phyloP scores from a whole-genome alignment of 2,888 invertebrate species.

The Ethmia dodecea region DNA sequence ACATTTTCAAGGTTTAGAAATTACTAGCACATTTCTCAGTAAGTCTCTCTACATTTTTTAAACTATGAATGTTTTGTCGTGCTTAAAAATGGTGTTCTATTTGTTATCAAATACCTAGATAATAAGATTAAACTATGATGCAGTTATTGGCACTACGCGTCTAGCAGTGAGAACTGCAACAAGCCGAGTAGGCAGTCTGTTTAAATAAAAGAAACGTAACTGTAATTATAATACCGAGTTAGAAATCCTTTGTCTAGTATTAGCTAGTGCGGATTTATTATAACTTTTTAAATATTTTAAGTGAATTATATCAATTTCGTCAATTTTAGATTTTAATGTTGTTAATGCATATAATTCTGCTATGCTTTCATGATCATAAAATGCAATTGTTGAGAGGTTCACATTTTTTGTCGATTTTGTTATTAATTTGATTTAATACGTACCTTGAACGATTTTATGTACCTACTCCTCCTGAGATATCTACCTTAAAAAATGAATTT shows the following conservation, averaged over 20 bases:
- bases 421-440: constrained; percentile 29
- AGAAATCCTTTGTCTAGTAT: constrained; percentile 39
- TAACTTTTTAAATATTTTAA: constrained; percentile 56
- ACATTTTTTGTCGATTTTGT: constrained; percentile 25
- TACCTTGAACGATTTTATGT: too few relatives aligned
- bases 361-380: constrained; percentile 34
- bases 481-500: constrained; percentile 35
- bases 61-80: constrained; percentile 79
- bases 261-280: constrained; percentile 44
- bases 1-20: constrained; percentile 66
- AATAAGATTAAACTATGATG: constrained; percentile 71
- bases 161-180: constrained; percentile 34
- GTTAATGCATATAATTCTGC: constrained; percentile 48
- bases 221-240: constrained; percentile 38
- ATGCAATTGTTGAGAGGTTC: constrained; percentile 1
- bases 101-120: constrained; percentile 78
- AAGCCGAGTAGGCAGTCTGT: too few relatives aligned
- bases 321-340: constrained; percentile 74
- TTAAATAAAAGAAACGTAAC: too few relatives aligned
- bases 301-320: constrained; percentile 75
- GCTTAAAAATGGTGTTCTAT: constrained; percentile 79
- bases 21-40: constrained; percentile 79
- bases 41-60: constrained; percentile 79
- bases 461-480: too few relatives aligned
- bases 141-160: constrained; percentile 77